A percentile compares a stretch with the other conserved stretches of the same genome.
These are phyloP conservation scores for Ferrisia virgata DNA, from an alignment of 2,888 invertebrate species.

Conservation along the genomic window DNA sequence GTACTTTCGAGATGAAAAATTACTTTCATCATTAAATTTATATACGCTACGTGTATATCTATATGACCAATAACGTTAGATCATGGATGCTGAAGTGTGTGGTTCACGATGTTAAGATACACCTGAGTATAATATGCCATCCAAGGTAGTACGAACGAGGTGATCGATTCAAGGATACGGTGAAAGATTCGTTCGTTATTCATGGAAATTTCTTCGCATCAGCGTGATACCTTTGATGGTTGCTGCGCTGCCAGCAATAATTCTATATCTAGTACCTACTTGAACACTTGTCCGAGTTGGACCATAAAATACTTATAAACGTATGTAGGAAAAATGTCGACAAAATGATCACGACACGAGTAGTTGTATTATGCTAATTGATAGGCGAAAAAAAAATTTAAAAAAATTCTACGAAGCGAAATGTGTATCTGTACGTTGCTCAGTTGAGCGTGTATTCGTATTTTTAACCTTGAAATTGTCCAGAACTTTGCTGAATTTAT, in stretches of 20 bases:
- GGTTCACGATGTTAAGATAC: not conserved
- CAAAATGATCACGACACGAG: not conserved
- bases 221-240: not conserved
- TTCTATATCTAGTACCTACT: not conserved
- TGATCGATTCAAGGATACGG: not conserved
- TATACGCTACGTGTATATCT: no score
- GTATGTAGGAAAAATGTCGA: not conserved
- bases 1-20: constrained; percentile 20
- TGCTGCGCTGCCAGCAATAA: not conserved
- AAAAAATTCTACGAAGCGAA: not conserved
- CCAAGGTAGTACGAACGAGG: not conserved
- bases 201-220: not conserved
- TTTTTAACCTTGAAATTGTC: not conserved
- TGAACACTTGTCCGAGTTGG: not conserved
- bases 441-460: no score
- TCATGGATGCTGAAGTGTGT: no score
- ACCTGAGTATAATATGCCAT: not conserved
- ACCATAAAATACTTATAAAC: no score
- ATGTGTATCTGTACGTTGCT: no score
- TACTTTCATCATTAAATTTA: not conserved
- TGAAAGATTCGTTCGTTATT: constrained; percentile 4
- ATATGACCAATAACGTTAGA: no score
- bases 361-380: not conserved
- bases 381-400: not conserved
- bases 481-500: not conserved